Base-by-base conservation (phyloP, 2,888 invertebrate genomes). In the Scelioninae gen. 1 region DNA sequence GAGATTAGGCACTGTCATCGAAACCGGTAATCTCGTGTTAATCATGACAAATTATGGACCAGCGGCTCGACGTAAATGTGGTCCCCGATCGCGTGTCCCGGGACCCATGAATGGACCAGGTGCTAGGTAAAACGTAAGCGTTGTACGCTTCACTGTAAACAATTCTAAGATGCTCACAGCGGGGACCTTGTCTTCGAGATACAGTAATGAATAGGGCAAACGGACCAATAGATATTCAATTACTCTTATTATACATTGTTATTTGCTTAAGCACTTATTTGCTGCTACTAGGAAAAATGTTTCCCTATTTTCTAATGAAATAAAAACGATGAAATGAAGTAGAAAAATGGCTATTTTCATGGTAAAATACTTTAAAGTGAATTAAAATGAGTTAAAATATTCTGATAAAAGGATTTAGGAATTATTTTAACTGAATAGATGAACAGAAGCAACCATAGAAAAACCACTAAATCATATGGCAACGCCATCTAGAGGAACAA, bases 21-120 rank as follows among this genome's bases (percentile, higher is more conserved):
- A 89, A 87, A 88, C 88, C 86, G 71, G 89, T 91, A 91, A 91
- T 91, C 91, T 90, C 86, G 81, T 86, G 87, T 86, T 91, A 91
- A 91, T 91, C 91, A 88, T 91, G 91, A 91, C 90, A 91, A 91
- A 91, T 91, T 89, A 88, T 87, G 84, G 85, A 75, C 65, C 78
- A 84, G 84, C 86, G 85, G 86, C 84, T 87, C 65, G 45, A 43
- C 55, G 56, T 55, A 49, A 72, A 77, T 51, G 53, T 56, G 63
- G 62, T 49, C 47, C 62, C 60, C 23, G 53, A 55, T 53, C 82
- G 83, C 72, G 83, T 79, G 74, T 71, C 79, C 49, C 75, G 53
- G 77, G 82, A 76, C 74, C 79, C 34, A 56, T 88, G 88, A 90
- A 90, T 89, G 87, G 88, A 85, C 84, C 84, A 86, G 86, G 85